phyloP scores from a whole-genome alignment of 2,797 vertebrate genomes.

The Myotis pilosus region DNA sequence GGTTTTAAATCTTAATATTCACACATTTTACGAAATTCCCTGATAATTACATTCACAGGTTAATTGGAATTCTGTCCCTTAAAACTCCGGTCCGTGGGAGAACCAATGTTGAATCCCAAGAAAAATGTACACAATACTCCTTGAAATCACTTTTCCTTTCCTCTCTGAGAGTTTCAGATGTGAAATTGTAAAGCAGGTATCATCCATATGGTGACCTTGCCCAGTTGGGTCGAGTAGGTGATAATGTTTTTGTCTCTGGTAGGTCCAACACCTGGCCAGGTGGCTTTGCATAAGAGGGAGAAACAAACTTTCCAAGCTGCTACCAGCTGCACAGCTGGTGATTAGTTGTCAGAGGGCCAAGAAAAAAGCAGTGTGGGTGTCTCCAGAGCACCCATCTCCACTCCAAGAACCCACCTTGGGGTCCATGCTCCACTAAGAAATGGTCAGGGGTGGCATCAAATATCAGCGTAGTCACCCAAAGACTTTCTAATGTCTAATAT shows the following conservation, averaged over 20 bases:
- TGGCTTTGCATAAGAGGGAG: background rate
- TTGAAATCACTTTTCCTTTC: slow-evolving; percentile 31
- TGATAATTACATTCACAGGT: slow-evolving; percentile 62
- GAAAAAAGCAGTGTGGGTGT: background rate
- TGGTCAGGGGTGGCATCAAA: background rate
- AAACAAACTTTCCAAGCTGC: background rate
- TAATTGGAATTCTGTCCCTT: slow-evolving; percentile 52
- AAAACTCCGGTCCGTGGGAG: slow-evolving; percentile 29
- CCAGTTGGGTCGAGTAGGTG: background rate
- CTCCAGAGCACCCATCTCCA: background rate
- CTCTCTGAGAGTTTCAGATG: background rate
- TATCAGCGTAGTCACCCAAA: background rate
- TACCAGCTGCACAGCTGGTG: background rate
- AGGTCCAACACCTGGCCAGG: background rate
- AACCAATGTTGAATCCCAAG: slow-evolving; percentile 17
- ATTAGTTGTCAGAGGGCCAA: background rate
- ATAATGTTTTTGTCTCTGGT: background rate
- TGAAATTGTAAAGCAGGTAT: background rate
- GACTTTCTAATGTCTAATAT: background rate
- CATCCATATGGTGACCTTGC: background rate
- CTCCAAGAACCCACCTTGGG: background rate
- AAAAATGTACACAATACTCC: background rate
- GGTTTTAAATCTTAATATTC: slow-evolving; percentile 69
- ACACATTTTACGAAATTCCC: slow-evolving; percentile 62
- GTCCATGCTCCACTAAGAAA: background rate